phyloP scores from a whole-genome alignment of 2,113 vertebrate species.

The Pleuronectes platessa region DNA sequence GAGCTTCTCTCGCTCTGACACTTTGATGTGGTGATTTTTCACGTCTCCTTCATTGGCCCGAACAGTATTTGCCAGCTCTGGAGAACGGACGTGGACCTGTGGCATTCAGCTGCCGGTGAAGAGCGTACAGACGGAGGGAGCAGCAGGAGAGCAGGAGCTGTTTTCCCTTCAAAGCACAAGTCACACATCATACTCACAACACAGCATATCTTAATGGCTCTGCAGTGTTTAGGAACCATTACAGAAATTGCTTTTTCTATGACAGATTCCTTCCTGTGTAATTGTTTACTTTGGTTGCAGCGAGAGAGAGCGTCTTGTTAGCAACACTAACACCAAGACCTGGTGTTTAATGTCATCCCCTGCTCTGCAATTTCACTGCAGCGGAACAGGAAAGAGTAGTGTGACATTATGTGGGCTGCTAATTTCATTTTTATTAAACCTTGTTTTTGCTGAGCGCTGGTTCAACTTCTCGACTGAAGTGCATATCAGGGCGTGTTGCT shows the following conservation, averaged over 20 bases:
- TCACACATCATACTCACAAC: slow-evolving; percentile 25
- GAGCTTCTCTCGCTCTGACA: slow-evolving; percentile 12
- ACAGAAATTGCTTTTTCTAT: no score
- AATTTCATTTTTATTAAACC: background rate
- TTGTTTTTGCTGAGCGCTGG: no score
- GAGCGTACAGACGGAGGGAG: background rate
- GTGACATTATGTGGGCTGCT: background rate
- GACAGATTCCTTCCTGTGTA: background rate
- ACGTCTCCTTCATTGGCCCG: background rate
- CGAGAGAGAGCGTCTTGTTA: background rate
- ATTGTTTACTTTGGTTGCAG: background rate
- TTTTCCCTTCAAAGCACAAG: slow-evolving; percentile 27
- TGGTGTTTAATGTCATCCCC: background rate
- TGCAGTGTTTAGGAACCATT: background rate
- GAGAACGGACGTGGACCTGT: slow-evolving; percentile 7
- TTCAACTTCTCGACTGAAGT: no score
- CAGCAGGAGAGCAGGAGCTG: slow-evolving; percentile 1
- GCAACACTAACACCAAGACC: background rate
- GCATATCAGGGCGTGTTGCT: no score
- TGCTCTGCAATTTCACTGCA: no score
- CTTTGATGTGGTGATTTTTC: slow-evolving; percentile 9
- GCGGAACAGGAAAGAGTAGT: no score
- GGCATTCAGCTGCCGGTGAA: background rate
- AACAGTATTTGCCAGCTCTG: background rate
- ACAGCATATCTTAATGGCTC: slow-evolving; percentile 43